phyloP scores from a whole-genome alignment of 2,797 vertebrate species.

The Argyrosomus regius region DNA sequence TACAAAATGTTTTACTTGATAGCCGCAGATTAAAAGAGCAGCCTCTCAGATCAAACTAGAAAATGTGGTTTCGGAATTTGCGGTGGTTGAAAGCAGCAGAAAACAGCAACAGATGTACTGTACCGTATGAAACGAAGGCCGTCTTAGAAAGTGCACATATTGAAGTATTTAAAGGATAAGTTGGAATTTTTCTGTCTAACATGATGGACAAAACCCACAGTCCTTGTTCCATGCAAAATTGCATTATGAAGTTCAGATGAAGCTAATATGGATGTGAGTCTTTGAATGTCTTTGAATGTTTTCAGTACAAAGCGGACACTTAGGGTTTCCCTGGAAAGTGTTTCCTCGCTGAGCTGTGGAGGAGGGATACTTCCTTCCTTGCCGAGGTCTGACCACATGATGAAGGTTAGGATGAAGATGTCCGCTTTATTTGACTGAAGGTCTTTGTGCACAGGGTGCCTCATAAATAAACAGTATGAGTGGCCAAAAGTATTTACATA shows the following conservation, averaged over 20 bases:
- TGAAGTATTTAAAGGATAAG: slow-evolving; percentile 9
- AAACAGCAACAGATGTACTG: slow-evolving; percentile 43
- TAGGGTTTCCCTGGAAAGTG: background rate
- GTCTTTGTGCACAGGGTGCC: too few relatives aligned
- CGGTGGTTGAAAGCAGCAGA: slow-evolving; percentile 41
- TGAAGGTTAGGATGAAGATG: background rate
- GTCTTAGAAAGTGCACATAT: background rate
- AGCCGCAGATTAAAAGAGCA: slow-evolving; percentile 37
- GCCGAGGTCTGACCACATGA: background rate
- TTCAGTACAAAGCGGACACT: background rate
- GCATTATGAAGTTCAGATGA: background rate
- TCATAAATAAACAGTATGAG: background rate
- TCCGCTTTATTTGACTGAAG: background rate
- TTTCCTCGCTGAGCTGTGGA: background rate
- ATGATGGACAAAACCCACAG: background rate
- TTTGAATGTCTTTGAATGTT: background rate
- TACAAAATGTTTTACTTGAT: slow-evolving; percentile 5
- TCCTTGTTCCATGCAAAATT: slow-evolving; percentile 9
- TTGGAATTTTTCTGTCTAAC: background rate
- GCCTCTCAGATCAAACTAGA: slow-evolving; percentile 4
- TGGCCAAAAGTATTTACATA: background rate
- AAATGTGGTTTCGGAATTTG: slow-evolving; percentile 43
- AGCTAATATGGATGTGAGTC: background rate
- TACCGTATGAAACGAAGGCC: slow-evolving; percentile 10
- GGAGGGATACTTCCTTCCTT: background rate